Percentiles rank a stretch among this genome's conserved stretches.
Conservation (phyloP, 2,113 vertebrate genomes). For the Leucoraja erinaceus region DNA sequence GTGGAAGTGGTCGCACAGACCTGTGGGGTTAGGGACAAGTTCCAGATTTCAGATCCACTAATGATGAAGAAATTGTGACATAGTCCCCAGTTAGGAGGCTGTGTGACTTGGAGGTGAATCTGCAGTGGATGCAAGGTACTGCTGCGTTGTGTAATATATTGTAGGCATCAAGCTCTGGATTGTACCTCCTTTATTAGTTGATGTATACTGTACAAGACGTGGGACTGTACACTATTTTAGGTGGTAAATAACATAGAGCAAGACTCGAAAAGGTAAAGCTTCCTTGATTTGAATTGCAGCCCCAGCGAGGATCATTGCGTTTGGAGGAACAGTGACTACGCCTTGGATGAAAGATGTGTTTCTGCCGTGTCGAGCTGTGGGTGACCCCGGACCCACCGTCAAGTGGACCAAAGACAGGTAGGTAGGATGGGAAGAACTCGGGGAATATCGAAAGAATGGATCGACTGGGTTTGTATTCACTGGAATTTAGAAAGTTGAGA, state of each 20-base stretch:
- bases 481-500: too few species aligned
- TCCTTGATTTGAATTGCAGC: constrained; percentile 54
- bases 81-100: too few species aligned
- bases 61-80: too few species aligned
- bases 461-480: too few species aligned
- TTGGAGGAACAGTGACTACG: constrained; percentile 88
- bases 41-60: too few species aligned
- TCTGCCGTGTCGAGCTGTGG: constrained; percentile 85
- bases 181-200: background rate
- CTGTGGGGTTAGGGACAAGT: too few species aligned
- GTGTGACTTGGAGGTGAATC: too few species aligned
- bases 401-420: constrained; percentile 99
- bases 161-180: background rate
- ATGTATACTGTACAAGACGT: background rate
- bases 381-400: constrained; percentile 81
- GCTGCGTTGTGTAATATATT: background rate
- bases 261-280: background rate
- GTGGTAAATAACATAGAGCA: background rate
- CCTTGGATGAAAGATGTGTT: constrained; percentile 97
- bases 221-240: background rate
- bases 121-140: too few species aligned
- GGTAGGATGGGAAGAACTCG: too few species aligned
- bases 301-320: constrained; percentile 93
- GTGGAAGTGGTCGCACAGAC: too few species aligned
- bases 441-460: too few species aligned